Conservation (phyloP, 2,888 invertebrate species). For the Nudaria mundana region DNA sequence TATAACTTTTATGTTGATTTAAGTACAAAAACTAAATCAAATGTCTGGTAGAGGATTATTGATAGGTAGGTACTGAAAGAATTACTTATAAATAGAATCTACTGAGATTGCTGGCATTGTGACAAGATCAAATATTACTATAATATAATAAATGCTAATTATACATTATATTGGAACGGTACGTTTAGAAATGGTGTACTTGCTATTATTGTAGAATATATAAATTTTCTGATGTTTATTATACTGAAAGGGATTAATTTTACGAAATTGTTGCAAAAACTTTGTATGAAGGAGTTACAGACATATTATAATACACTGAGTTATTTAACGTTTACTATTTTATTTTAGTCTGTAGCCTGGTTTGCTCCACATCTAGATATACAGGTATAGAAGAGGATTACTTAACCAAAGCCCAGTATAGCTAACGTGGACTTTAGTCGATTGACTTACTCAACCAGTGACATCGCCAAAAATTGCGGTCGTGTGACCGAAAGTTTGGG, state of each 20-base stretch:
- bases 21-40: slow-evolving; percentile 10
- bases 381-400: no score
- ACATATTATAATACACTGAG: slow-evolving; percentile 47
- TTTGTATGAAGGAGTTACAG: slow-evolving; percentile 52
- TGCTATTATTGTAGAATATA: slow-evolving; percentile 42
- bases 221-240: slow-evolving; percentile 51
- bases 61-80: slow-evolving; percentile 1
- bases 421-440: no score
- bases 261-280: slow-evolving; percentile 49
- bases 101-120: slow-evolving; percentile 35
- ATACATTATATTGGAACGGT: slow-evolving; percentile 31
- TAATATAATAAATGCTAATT: slow-evolving; percentile 27
- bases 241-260: slow-evolving; percentile 46
- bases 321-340: slow-evolving; percentile 30
- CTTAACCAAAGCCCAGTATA: no score
- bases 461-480: no score
- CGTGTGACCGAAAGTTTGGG: no score
- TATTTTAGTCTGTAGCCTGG: slow-evolving; percentile 17
- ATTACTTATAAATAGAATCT: slow-evolving; percentile 13
- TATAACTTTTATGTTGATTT: slow-evolving; percentile 5
- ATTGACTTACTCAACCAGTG: no score
- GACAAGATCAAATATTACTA: slow-evolving; percentile 30
- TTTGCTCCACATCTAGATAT: neutral
- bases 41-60: slow-evolving; percentile 1
- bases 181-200: slow-evolving; percentile 40